A percentile compares a stretch with the other conserved stretches of the same genome.
Conservation (phyloP, 2,113 vertebrate species). For the Sigmodon hispidus region DNA sequence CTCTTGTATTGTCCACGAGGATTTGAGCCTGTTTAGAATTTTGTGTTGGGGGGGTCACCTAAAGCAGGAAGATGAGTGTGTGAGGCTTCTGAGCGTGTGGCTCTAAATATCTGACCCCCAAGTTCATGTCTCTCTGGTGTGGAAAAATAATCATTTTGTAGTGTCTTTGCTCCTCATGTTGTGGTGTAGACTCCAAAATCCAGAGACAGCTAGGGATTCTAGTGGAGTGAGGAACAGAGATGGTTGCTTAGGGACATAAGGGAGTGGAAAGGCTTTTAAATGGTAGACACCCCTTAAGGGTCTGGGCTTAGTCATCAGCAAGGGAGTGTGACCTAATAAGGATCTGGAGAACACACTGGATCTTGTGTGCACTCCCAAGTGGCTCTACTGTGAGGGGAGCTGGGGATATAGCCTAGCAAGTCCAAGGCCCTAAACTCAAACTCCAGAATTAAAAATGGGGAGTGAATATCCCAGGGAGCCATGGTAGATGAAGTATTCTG, state of each 20-base stretch:
- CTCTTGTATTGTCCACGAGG: background rate
- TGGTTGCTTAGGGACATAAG: background rate
- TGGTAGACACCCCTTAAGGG: background rate
- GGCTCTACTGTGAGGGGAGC: background rate
- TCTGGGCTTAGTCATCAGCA: background rate
- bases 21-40: background rate
- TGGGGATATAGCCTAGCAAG: background rate
- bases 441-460: background rate
- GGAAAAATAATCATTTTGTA: background rate
- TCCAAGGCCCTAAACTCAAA: background rate
- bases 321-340: background rate
- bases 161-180: background rate
- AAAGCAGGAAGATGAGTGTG: fast-evolving
- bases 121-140: background rate
- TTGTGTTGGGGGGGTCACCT: background rate
- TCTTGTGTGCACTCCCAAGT: too few relatives aligned
- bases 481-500: background rate
- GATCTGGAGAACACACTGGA: background rate
- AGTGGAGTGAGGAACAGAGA: background rate
- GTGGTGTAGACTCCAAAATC: background rate
- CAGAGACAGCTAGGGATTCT: background rate
- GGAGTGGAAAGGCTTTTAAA: background rate
- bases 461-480: background rate
- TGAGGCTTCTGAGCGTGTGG: background rate
- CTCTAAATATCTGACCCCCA: background rate